These are phyloP conservation scores for Lacerta bilineata DNA, from an alignment of 2,797 vertebrate species.

Conservation along the genomic window DNA sequence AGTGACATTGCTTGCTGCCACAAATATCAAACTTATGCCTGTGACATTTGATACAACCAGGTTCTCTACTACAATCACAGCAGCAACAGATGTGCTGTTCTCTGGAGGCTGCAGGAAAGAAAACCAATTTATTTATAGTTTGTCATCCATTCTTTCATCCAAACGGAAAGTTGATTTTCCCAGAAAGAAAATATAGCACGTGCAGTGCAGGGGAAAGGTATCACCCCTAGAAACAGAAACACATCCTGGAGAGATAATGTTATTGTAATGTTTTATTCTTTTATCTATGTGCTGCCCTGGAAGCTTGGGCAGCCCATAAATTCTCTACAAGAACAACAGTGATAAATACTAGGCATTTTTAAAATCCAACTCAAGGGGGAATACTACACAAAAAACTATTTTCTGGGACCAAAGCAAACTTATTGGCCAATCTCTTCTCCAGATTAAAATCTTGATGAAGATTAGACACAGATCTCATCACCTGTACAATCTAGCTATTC, in stretches of 20 bases:
- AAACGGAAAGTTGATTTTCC: neutral
- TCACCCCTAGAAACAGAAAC: neutral
- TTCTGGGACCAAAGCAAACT: slow-evolving; percentile 8
- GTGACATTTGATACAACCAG: neutral
- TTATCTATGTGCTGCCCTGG: neutral
- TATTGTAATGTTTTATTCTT: neutral
- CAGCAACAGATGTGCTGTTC: neutral
- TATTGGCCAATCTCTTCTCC: fast-evolving
- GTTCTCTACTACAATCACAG: neutral
- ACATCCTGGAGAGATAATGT: neutral
- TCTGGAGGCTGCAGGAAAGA: neutral
- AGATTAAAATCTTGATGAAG: slow-evolving; percentile 55
- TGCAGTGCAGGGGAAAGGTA: neutral
- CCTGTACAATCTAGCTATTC: slow-evolving; percentile 15
- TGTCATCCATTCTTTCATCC: neutral
- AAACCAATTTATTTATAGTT: neutral
- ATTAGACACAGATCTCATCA: slow-evolving; percentile 45
- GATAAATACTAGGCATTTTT: neutral
- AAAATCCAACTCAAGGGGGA: neutral
- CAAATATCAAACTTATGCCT: neutral
- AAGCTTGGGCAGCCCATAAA: no score
- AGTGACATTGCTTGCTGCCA: neutral
- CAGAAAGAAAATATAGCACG: neutral
- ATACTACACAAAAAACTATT: neutral
- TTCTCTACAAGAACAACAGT: neutral